Base-by-base conservation (phyloP, 1,140 invertebrate genomes). In the Drosophila suzukii region DNA sequence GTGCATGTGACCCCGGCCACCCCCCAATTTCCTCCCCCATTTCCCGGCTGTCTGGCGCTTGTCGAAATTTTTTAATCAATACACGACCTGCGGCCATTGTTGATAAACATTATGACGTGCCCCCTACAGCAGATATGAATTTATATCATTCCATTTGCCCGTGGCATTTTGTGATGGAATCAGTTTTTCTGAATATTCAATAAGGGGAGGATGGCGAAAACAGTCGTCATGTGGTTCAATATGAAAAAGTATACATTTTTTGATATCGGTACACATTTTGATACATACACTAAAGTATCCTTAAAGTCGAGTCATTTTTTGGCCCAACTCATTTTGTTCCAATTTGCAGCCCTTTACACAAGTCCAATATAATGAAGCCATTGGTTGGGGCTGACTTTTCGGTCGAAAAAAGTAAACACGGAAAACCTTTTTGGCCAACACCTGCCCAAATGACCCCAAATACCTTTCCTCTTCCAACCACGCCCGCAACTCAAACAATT, bases 51-150 rank as follows among this genome's bases (percentile, higher is more conserved):
- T 44, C 51, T 38, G 49, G 56, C 32, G 54, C 38, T 62, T 73
- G 56, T 65, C 54, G 46, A 70, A 63, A 60, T 65, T 84, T 85
- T 88, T 89, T 88, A 88, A 89, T 88, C 85, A 88, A 88, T 88
- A 88, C 71, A 67, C 58, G 39, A 43, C 84, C 85, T 49, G 43
- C 13, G 80, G 85, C 47, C 68, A 71, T 84, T 90, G 84, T 84
- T 80, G 72, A 89, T 89, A 88, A 89, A 89, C 72, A 80, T 88
- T 88, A 44, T 70, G 72, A 79, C 56, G 67, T 68, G 62, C 75
- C 47, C 54, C 60, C 38, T 34, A 44, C 75, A 38, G 6, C 39
- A 76, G 53, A 83, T 79, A 79, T 74, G 67, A 76, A 76, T 83
- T 65, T 59, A 76, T 88, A 79, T 79, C 56, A 79, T 62, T 83